Conservation (phyloP, 2,113 vertebrate genomes). For the Tetraodon nigroviridis region DNA sequence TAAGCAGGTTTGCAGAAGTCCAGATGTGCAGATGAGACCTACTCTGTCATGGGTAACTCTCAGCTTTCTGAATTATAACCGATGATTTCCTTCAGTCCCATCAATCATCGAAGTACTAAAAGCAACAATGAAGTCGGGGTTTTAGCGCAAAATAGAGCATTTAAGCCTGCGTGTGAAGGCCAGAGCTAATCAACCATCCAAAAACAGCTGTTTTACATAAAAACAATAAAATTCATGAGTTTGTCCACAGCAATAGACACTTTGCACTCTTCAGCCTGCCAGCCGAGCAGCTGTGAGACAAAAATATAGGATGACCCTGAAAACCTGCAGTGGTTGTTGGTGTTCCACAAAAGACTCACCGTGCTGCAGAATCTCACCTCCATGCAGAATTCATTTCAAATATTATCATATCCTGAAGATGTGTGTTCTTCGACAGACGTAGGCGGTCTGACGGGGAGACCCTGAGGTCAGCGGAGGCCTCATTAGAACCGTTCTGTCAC, state of each 20-base stretch:
- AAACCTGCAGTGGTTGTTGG: background rate
- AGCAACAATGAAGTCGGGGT: too few relatives aligned
- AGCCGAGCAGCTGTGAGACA: conserved; percentile 15
- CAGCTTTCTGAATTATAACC: too few relatives aligned
- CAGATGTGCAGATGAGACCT: too few relatives aligned
- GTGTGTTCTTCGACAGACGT: conserved; percentile 11
- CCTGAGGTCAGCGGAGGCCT: conserved; percentile 12
- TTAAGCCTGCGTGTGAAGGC: background rate
- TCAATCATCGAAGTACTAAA: too few relatives aligned
- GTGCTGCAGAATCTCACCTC: too few relatives aligned
- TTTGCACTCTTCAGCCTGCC: background rate
- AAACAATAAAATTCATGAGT: background rate
- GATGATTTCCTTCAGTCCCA: too few relatives aligned
- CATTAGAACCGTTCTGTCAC: conserved; percentile 14
- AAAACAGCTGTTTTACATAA: background rate
- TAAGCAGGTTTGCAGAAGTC: too few relatives aligned
- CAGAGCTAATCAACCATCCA: background rate
- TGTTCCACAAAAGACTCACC: too few relatives aligned
- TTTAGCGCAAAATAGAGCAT: background rate
- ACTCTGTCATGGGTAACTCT: too few relatives aligned
- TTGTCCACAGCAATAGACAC: background rate
- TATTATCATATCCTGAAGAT: background rate
- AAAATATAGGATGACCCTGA: background rate
- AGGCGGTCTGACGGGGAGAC: conserved; percentile 8
- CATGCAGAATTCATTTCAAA: too few relatives aligned